Conservation (phyloP, 2,888 invertebrate species). For the Chirona hameri region DNA sequence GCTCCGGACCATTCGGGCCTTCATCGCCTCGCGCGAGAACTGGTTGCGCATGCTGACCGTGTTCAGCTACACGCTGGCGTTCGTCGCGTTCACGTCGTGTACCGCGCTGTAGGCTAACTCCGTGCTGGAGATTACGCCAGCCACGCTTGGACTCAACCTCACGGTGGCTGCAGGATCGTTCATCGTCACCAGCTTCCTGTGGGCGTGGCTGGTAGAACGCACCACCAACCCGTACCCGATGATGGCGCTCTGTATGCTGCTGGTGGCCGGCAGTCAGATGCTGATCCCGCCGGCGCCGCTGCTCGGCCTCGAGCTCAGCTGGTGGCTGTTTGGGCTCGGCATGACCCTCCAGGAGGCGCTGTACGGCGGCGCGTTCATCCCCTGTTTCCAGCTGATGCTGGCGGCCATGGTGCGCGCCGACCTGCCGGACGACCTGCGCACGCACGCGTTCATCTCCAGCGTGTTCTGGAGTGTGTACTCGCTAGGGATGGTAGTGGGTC, state of each 20-base stretch:
- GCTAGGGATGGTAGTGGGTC: neutral
- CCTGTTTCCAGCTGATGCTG: constrained; percentile 8
- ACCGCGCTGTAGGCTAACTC: too few species aligned
- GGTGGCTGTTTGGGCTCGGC: constrained; percentile 5
- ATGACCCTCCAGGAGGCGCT: constrained; percentile 7
- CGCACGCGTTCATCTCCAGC: constrained; percentile 7
- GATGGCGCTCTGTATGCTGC: neutral
- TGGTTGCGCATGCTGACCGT: neutral
- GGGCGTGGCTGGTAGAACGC: neutral
- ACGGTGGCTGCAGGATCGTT: neutral
- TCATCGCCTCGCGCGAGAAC: too few species aligned
- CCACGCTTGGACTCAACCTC: too few species aligned
- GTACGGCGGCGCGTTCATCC: constrained; percentile 1
- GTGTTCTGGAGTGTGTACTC: constrained; percentile 11
- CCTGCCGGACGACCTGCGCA: neutral
- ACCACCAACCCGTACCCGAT: neutral
- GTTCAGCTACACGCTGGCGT: neutral
- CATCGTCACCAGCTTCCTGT: neutral
- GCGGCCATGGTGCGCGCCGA: neutral
- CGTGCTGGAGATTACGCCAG: too few species aligned
- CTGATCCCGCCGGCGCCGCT: neutral
- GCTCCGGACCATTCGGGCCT: too few species aligned
- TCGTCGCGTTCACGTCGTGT: neutral
- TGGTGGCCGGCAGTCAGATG: neutral
- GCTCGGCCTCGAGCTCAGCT: neutral